Percentiles rank a stretch among this genome's conserved stretches.
Conservation (phyloP, 2,113 vertebrate genomes). For the Vombatus ursinus region DNA sequence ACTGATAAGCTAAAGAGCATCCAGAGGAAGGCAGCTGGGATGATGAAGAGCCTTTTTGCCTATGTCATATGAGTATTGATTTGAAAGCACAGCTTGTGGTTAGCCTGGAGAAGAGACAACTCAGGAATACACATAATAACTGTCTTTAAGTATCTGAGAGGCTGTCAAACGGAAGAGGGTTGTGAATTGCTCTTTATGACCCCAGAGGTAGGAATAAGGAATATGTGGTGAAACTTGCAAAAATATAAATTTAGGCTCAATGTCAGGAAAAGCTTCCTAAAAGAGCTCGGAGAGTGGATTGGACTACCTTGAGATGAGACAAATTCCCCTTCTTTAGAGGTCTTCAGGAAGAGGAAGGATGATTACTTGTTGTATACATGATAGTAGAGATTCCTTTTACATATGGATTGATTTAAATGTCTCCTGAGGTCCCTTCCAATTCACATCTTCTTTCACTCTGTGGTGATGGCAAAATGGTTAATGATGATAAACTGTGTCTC, state of each 20-base stretch:
- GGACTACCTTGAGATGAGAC: not conserved
- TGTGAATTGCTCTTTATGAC: not conserved
- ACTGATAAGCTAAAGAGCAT: not conserved
- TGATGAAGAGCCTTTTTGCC: not conserved
- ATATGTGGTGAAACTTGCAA: not conserved
- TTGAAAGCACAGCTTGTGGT: not conserved
- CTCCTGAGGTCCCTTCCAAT: not conserved
- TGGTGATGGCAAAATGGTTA: not conserved
- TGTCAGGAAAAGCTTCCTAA: not conserved
- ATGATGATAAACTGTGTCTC: not conserved
- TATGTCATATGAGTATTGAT: not conserved
- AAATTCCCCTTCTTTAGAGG: not conserved
- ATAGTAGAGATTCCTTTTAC: not conserved
- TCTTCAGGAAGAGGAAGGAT: not conserved
- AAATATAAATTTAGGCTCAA: not conserved
- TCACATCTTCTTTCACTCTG: not conserved
- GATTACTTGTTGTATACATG: not conserved
- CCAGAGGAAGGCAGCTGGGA: not conserved
- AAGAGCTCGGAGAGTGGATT: not conserved
- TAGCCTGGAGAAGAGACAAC: not conserved
- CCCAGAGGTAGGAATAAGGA: not conserved
- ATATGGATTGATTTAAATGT: not conserved
- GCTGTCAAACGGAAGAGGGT: not conserved
- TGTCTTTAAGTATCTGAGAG: not conserved
- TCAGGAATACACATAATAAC: not conserved